Evolutionary conservation across 2,888 invertebrate species (phyloP).

Genomic region (Conus canariensis): DNA sequence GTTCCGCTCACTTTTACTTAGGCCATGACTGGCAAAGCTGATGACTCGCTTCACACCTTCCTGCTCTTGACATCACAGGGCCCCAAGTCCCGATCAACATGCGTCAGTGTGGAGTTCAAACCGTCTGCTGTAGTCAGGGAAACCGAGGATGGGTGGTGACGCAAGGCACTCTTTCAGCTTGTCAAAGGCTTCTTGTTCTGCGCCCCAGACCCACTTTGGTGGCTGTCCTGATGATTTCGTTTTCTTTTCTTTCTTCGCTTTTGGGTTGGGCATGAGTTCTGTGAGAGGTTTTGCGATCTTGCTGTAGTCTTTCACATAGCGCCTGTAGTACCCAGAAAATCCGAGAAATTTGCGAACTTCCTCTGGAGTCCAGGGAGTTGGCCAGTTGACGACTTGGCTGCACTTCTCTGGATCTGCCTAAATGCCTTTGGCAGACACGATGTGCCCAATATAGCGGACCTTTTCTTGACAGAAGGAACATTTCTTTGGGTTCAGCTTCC

Average conservation of each 20-base stretch:
- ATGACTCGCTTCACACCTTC: slow-evolving; percentile 44
- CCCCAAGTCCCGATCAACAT: slow-evolving; percentile 45
- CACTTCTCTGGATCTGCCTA: slow-evolving; percentile 21
- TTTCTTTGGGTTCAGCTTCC: slow-evolving; percentile 31
- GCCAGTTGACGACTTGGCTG: slow-evolving; percentile 1
- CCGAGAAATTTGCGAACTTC: slow-evolving; percentile 19
- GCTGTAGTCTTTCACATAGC: slow-evolving; percentile 19
- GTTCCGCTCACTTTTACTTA: slow-evolving; percentile 44
- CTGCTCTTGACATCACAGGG: slow-evolving; percentile 48
- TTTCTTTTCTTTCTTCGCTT: not conserved
- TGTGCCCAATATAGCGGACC: slow-evolving; percentile 33
- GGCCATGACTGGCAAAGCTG: slow-evolving; percentile 46
- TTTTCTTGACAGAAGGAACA: not conserved
- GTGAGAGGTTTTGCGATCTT: slow-evolving; percentile 34
- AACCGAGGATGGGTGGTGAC: slow-evolving; percentile 16
- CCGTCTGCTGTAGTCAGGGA: slow-evolving; percentile 37
- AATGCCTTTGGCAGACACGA: slow-evolving; percentile 28
- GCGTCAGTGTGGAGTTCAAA: slow-evolving; percentile 54
- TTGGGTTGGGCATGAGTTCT: not conserved
- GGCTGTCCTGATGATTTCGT: not conserved
- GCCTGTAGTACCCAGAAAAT: slow-evolving; percentile 39
- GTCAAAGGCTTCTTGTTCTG: slow-evolving; percentile 24
- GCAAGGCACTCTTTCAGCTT: slow-evolving; percentile 17
- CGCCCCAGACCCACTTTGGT: slow-evolving; percentile 29
- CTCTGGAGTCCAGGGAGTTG: slow-evolving; percentile 25